A percentile compares a stretch with the other conserved stretches of the same genome.
Evolutionary conservation across 2,113 vertebrate genomes (phyloP).

Genomic region (Glaucomys volans): DNA sequence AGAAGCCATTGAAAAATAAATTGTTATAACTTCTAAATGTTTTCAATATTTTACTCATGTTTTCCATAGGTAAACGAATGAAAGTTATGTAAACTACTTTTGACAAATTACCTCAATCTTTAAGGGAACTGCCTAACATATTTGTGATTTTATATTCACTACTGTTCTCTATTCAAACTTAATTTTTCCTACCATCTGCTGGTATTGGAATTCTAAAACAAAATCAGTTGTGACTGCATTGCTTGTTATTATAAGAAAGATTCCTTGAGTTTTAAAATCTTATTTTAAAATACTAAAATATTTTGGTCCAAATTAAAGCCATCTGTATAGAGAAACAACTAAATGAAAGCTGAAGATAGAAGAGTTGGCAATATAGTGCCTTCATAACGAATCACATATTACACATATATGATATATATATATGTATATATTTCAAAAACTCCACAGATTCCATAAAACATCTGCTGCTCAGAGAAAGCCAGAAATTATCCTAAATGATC

Average conservation of each 20-base stretch:
- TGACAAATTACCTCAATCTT: not conserved
- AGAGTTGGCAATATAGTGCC: constrained; percentile 5
- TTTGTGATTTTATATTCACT: constrained; percentile 37
- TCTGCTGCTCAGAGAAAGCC: constrained; percentile 24
- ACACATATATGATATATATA: not conserved
- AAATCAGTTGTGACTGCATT: constrained; percentile 44
- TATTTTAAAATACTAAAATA: constrained; percentile 56
- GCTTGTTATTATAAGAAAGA: constrained; percentile 4
- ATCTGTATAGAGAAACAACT: constrained; percentile 40
- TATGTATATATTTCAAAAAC: not conserved
- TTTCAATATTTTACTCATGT: constrained; percentile 21
- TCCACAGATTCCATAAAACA: constrained; percentile 17
- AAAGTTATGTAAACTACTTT: constrained; percentile 2
- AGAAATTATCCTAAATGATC: constrained; percentile 40
- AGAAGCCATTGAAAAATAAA: constrained; percentile 11
- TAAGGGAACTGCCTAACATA: not conserved
- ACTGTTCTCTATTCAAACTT: not conserved
- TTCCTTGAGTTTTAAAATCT: constrained; percentile 53
- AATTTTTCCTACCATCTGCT: constrained; percentile 38
- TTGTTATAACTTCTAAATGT: not conserved
- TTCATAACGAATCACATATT: not conserved
- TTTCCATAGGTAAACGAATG: constrained; percentile 4
- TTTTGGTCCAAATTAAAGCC: constrained; percentile 27
- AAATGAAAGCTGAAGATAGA: constrained; percentile 42
- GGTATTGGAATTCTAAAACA: constrained; percentile 7